Evolutionary conservation across 2,113 vertebrate species (phyloP).

Genomic region (Amblyornis subalaris): DNA sequence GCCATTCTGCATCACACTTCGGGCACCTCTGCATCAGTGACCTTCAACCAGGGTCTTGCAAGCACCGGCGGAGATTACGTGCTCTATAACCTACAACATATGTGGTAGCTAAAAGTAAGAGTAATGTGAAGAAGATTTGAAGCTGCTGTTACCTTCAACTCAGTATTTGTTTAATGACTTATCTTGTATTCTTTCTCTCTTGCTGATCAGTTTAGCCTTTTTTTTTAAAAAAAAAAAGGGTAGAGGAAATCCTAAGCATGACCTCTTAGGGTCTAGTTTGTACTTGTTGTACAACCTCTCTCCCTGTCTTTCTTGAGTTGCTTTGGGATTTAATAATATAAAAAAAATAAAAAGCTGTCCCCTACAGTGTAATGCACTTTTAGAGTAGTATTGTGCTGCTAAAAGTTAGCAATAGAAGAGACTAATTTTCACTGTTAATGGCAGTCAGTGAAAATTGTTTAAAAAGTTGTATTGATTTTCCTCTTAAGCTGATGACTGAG

Average conservation of each 20-base stretch:
- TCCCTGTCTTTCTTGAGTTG: not conserved
- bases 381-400: not conserved
- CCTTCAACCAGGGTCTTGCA: not conserved
- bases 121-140: not conserved
- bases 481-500: not conserved
- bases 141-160: not conserved
- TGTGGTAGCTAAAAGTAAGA: not conserved
- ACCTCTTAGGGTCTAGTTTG: not conserved
- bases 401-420: not conserved
- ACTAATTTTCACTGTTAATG: not conserved
- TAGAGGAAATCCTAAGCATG: not conserved
- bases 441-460: not conserved
- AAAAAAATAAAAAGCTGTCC: not conserved
- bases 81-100: not conserved
- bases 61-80: rapidly evolving
- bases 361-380: not conserved
- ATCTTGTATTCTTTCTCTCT: not conserved
- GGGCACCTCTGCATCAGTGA: not conserved
- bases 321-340: not conserved
- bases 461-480: not conserved
- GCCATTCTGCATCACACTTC: not conserved
- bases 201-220: not conserved
- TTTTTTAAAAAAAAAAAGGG: not conserved
- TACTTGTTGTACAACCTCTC: not conserved
- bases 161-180: not conserved